Evolutionary conservation across 1,140 invertebrate genomes (phyloP).

Genomic region (Neodiprion virginianus): DNA sequence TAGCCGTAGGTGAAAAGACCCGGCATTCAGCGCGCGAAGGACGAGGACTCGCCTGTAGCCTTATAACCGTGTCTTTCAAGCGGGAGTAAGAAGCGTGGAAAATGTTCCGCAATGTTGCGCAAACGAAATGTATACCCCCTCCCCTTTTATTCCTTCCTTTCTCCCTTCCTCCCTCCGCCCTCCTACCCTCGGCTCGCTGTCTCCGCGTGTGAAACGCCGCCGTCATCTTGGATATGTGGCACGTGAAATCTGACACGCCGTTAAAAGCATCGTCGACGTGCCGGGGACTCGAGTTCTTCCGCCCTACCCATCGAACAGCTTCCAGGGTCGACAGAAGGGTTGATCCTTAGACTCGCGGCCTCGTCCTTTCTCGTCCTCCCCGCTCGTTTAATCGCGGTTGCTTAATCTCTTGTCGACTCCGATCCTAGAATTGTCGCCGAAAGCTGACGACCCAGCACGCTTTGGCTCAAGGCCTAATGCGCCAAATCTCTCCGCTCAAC

Average conservation of each 20-base stretch:
- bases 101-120: slow-evolving; percentile 26
- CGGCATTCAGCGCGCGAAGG: too few species aligned
- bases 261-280: slow-evolving; percentile 38
- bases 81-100: slow-evolving; percentile 6
- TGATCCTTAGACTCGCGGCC: background rate
- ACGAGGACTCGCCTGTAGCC: background rate
- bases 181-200: background rate
- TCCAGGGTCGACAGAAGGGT: background rate
- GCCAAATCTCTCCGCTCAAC: background rate
- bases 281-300: background rate
- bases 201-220: slow-evolving; percentile 1
- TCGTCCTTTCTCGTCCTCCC: background rate
- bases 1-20: too few species aligned
- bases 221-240: slow-evolving; percentile 10
- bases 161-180: background rate
- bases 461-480: background rate
- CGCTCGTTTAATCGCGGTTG: background rate
- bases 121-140: slow-evolving; percentile 33
- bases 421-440: background rate
- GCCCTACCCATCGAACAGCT: slow-evolving; percentile 8
- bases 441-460: background rate
- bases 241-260: slow-evolving; percentile 34
- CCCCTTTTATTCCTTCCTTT: background rate
- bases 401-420: slow-evolving; percentile 2
- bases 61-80: background rate